Conservation (phyloP, 2,797 vertebrate species). For the Lacerta bilineata region DNA sequence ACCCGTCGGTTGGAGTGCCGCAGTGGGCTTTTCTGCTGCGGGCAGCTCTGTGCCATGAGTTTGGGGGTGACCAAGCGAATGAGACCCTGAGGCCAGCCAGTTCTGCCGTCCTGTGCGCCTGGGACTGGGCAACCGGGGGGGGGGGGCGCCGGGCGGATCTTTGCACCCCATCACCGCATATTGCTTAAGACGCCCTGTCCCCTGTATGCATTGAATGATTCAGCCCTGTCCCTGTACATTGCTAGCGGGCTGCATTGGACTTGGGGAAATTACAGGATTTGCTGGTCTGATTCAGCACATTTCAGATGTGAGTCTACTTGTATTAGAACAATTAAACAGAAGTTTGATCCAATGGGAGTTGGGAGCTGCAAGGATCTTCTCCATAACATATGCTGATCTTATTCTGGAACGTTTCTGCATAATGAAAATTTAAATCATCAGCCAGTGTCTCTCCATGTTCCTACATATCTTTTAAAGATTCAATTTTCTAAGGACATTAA, state of each 20-base stretch:
- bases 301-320: background rate
- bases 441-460: background rate
- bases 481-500: background rate
- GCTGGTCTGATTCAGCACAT: background rate
- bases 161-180: too few species aligned
- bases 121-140: too few species aligned
- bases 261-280: background rate
- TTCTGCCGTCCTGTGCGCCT: too few species aligned
- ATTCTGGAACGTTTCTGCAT: background rate
- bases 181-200: too few species aligned
- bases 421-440: background rate
- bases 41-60: too few species aligned
- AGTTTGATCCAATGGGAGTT: background rate
- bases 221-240: too few species aligned
- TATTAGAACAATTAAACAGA: background rate
- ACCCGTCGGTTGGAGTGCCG: rapidly evolving
- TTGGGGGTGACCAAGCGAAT: too few species aligned
- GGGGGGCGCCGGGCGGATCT: too few species aligned
- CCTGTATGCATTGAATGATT: too few species aligned
- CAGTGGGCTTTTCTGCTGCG: too few species aligned
- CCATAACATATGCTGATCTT: background rate
- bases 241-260: background rate
- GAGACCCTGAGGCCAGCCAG: too few species aligned
- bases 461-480: background rate
- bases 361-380: background rate